Evolutionary conservation across 2,797 vertebrate species (phyloP).

Genomic region (Enteromius afrohamiltoni): DNA sequence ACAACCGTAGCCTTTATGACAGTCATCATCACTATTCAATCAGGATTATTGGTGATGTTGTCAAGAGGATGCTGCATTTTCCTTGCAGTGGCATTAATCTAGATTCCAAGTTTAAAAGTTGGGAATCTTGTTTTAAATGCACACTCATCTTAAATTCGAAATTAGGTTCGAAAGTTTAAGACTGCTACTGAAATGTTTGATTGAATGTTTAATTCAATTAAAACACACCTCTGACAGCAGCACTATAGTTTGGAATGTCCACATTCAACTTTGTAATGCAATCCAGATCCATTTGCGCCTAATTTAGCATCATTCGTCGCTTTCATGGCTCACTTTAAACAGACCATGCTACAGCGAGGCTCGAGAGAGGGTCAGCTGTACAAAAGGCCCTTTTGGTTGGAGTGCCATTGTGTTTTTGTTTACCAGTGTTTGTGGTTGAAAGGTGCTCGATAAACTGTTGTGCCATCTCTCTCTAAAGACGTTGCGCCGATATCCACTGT

Average conservation of each 20-base stretch:
- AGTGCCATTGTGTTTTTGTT: conserved; percentile 70
- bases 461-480: conserved; percentile 49
- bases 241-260: background rate
- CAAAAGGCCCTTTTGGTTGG: conserved; percentile 52
- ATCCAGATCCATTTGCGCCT: conserved; percentile 40
- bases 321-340: conserved; percentile 58
- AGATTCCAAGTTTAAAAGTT: conserved; percentile 62
- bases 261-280: conserved; percentile 17
- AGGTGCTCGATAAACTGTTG: conserved; percentile 61
- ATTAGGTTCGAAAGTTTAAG: background rate
- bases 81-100: conserved; percentile 62
- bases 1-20: conserved; percentile 77
- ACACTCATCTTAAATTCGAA: background rate
- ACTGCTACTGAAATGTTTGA: background rate
- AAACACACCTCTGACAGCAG: background rate
- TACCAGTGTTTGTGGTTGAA: conserved; percentile 66
- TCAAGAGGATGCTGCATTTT: conserved; percentile 60
- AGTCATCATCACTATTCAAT: conserved; percentile 75
- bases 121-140: conserved; percentile 38
- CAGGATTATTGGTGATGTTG: conserved; percentile 70
- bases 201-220: background rate
- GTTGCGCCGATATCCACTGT: conserved; percentile 41
- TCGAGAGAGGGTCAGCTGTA: conserved; percentile 60
- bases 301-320: conserved; percentile 58
- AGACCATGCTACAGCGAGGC: conserved; percentile 53